Base-by-base conservation (phyloP, 2,113 vertebrate genomes). In the Albula goreensis region DNA sequence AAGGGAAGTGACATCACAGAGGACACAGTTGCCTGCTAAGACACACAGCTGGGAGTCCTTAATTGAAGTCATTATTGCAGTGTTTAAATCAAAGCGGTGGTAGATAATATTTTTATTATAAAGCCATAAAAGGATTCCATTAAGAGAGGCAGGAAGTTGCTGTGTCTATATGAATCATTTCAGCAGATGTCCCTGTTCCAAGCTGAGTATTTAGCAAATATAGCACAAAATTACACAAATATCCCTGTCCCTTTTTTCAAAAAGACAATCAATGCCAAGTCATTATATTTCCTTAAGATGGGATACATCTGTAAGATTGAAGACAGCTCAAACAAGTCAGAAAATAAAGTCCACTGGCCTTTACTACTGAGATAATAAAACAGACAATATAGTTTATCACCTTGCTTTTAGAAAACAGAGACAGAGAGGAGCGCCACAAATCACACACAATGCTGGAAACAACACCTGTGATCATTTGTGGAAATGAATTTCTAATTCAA, bases 41-140 rank as follows among this genome's bases (percentile, higher is more conserved):
- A 87, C 11, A 78, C 85, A 91, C 88, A 90, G 90, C 89, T 89
- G 91, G 92, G 91, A 89, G 91, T 91, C 88, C 60, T 88, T 92
- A 92, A 93, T 94, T 92, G 91, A 92, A 92, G 90, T 90, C 57
- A 89, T 90, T 89, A 83, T 50, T 85, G 80, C 6, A 56, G 6
- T 49, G 53, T 85, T 86, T 83, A 86, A 84, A 80, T 85, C 77
- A 51, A 82, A 86, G 85, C 81, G 84, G 78, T 78, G 85, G 74
- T 79, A 80, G 83, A 86, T 86, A 84, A 87, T 86, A 86, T 87
- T 88, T 85, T 89, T 86, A 88, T 88, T 87, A 81, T 84, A 88
- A 78, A 85, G 80, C 83, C 85, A 84, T 88, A 86, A 87, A 85
- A 83, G 87, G 66, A 53, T 66, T 56, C 82, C 85, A 87, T 89